Evolutionary conservation across 1,140 invertebrate genomes (phyloP).

Genomic region (Camponotus vicinus): DNA sequence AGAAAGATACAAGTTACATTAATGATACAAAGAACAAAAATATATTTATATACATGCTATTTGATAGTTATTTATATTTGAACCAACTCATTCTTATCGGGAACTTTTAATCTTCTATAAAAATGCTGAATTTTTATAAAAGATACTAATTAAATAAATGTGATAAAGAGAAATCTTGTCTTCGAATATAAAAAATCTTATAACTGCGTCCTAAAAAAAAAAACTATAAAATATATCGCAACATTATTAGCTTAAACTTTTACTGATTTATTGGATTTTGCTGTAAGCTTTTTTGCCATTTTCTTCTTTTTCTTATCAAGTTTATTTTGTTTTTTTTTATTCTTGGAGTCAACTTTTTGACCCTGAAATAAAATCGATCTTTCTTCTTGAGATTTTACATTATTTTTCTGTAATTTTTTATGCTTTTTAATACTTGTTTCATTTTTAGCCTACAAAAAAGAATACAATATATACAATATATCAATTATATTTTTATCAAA

Average conservation of each 20-base stretch:
- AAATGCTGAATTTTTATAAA: background rate
- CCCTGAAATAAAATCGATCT: constrained; percentile 77
- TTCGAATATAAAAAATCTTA: background rate
- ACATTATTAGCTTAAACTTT: constrained; percentile 41
- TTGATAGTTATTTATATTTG: background rate
- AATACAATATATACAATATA: constrained; percentile 1
- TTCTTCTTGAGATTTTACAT: constrained; percentile 71
- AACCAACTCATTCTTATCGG: background rate
- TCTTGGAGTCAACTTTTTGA: constrained; percentile 78
- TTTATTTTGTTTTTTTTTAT: constrained; percentile 78
- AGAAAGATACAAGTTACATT: background rate
- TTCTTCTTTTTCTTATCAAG: constrained; percentile 79
- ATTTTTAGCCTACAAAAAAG: constrained; percentile 62
- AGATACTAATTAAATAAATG: background rate
- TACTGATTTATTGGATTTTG: constrained; percentile 75
- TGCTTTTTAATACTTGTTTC: constrained; percentile 69
- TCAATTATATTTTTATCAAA: background rate
- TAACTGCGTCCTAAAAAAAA: background rate
- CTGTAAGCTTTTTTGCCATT: constrained; percentile 78
- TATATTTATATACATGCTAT: background rate
- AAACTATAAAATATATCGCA: background rate
- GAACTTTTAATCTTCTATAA: background rate
- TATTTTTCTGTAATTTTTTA: constrained; percentile 27
- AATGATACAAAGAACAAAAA: background rate
- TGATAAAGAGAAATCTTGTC: background rate